Percentiles rank a stretch among this genome's conserved stretches.
Conservation (phyloP, 2,797 vertebrate genomes). For the Sebastes cheni region DNA sequence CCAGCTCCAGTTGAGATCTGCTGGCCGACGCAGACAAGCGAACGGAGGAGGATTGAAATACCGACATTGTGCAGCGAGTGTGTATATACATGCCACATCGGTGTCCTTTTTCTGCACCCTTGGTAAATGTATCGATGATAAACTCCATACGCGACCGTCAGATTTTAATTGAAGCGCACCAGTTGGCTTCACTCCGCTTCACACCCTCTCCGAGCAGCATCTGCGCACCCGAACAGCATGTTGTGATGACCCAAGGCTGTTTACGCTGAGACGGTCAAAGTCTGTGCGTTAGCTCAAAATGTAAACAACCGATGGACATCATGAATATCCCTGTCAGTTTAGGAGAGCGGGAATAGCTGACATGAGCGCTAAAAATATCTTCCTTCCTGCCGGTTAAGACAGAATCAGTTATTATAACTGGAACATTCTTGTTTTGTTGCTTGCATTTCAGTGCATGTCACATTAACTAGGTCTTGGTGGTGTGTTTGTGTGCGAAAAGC, state of each 20-base stretch:
- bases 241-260: constrained; percentile 31
- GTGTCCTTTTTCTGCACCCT: not conserved
- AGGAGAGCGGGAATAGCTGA: not conserved
- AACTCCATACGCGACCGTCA: not conserved
- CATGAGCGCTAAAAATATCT: not conserved
- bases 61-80: not conserved
- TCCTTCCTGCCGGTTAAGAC: not conserved
- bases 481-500: not conserved
- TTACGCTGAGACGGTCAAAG: constrained; percentile 7
- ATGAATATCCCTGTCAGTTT: constrained; percentile 4
- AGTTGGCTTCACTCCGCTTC: constrained; percentile 7
- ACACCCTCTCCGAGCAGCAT: constrained; percentile 9
- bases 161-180: constrained; percentile 9
- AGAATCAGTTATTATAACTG: not conserved
- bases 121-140: not conserved
- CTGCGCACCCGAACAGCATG: constrained; percentile 24
- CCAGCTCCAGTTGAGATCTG: constrained; percentile 23
- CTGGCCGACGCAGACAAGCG: not conserved
- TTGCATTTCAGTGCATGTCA: not conserved
- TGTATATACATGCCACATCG: not conserved
- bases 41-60: not conserved
- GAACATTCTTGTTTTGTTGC: not conserved
- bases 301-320: constrained; percentile 18
- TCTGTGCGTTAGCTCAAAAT: constrained; percentile 8
- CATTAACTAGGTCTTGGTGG: not conserved